These are phyloP conservation scores for Marmota flaviventris DNA, from an alignment of 2,113 vertebrate species.

Conservation along the genomic window DNA sequence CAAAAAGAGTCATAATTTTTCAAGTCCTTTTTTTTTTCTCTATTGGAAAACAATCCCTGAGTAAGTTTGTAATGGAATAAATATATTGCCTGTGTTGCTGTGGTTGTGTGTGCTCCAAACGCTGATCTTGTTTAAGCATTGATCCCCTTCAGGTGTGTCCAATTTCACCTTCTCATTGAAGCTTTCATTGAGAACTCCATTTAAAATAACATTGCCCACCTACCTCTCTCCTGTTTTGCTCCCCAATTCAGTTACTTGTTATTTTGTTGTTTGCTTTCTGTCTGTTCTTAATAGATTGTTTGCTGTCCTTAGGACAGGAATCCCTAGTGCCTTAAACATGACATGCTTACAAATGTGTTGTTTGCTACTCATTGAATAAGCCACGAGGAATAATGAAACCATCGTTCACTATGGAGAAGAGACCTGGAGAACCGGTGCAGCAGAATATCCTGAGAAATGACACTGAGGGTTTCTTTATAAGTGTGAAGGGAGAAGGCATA, in stretches of 20 bases:
- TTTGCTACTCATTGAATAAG: background rate
- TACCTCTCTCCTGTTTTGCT: background rate
- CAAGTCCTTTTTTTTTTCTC: background rate
- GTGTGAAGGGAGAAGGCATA: background rate
- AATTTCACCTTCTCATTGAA: background rate
- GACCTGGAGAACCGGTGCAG: background rate
- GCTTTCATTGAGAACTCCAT: background rate
- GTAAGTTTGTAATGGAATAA: background rate
- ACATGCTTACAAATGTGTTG: background rate
- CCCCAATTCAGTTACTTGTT: background rate
- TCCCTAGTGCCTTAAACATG: background rate
- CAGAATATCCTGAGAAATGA: background rate
- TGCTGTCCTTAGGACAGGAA: background rate
- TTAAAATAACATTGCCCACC: background rate
- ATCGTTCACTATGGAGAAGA: background rate
- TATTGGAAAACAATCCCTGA: background rate
- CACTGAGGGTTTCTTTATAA: background rate
- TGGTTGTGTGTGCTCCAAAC: background rate
- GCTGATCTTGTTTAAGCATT: background rate
- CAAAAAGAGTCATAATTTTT: background rate
- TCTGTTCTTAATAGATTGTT: background rate
- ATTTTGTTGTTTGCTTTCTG: background rate
- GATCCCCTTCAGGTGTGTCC: background rate
- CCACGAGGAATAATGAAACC: background rate
- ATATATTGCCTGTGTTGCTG: background rate